Conservation (phyloP, 2,888 invertebrate species). For the Poecilobothrus nobilitatus region DNA sequence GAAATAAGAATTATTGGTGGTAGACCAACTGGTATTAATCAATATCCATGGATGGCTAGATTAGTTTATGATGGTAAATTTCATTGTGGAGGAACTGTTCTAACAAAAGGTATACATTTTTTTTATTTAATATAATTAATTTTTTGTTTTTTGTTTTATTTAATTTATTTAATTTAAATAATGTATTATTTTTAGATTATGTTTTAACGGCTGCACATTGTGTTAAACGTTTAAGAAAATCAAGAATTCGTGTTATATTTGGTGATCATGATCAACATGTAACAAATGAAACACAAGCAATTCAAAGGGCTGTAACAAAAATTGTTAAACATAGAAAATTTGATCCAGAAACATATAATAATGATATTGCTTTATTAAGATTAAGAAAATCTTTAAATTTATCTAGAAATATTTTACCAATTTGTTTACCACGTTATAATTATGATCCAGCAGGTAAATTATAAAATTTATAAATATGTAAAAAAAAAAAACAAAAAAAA, state of each 20-base stretch:
- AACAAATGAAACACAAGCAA: slow-evolving; percentile 66
- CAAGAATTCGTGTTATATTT: slow-evolving; percentile 72
- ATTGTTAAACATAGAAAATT: slow-evolving; percentile 74
- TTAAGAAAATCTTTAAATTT: slow-evolving; percentile 69
- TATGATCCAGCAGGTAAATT: slow-evolving; percentile 52
- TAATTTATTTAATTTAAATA: not conserved
- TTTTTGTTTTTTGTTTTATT: not conserved
- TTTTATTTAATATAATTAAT: not conserved
- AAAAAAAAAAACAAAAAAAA: too few species aligned
- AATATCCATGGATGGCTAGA: slow-evolving; percentile 81
- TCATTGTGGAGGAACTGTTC: slow-evolving; percentile 76
- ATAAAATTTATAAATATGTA: slow-evolving; percentile 4
- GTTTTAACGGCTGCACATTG: slow-evolving; percentile 84
- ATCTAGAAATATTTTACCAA: slow-evolving; percentile 53
- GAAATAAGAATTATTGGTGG: slow-evolving; percentile 83
- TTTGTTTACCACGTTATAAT: slow-evolving; percentile 58
- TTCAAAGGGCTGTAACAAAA: slow-evolving; percentile 71
- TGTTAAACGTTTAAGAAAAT: slow-evolving; percentile 63
- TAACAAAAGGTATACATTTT: slow-evolving; percentile 49
- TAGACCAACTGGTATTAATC: slow-evolving; percentile 68
- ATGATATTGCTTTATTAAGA: slow-evolving; percentile 72
- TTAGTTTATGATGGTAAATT: slow-evolving; percentile 81
- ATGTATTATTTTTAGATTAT: slow-evolving; percentile 50
- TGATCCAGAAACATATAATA: slow-evolving; percentile 76
- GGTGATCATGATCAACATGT: slow-evolving; percentile 79